Evolutionary conservation across 2,888 invertebrate genomes (phyloP).

Genomic region (Leistus spinibarbis): DNA sequence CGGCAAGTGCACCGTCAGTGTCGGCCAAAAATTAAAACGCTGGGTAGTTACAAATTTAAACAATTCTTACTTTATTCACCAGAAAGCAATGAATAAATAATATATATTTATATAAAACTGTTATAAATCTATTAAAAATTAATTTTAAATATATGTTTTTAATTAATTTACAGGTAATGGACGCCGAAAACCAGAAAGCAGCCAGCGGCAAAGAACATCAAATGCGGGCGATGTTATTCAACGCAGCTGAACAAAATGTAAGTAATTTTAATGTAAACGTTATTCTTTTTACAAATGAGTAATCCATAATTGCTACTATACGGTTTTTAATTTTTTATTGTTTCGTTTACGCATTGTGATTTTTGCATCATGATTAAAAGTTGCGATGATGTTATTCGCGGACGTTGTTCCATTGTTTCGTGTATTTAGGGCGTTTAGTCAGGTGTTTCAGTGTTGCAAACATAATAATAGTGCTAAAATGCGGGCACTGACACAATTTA

Average conservation of each 20-base stretch:
- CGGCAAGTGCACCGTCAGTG: too few relatives aligned
- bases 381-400: neutral
- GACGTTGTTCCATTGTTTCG: too few relatives aligned
- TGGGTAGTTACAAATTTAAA: too few relatives aligned
- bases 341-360: neutral
- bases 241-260: conserved; percentile 79
- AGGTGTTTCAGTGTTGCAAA: neutral
- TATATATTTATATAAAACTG: neutral
- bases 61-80: too few relatives aligned
- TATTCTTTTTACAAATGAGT: neutral
- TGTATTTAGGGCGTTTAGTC: too few relatives aligned
- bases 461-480: too few relatives aligned
- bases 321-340: neutral
- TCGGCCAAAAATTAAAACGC: too few relatives aligned
- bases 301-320: neutral
- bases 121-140: too few relatives aligned
- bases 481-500: too few relatives aligned
- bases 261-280: neutral
- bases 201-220: conserved; percentile 89
- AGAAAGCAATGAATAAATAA: neutral
- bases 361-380: neutral
- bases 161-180: conserved; percentile 73
- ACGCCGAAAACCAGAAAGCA: conserved; percentile 89
- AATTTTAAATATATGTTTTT: conserved; percentile 9
- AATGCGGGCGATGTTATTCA: conserved; percentile 77